These are phyloP conservation scores for Scolopax mira DNA, from an alignment of 2,113 vertebrate genomes.

Conservation along the genomic window DNA sequence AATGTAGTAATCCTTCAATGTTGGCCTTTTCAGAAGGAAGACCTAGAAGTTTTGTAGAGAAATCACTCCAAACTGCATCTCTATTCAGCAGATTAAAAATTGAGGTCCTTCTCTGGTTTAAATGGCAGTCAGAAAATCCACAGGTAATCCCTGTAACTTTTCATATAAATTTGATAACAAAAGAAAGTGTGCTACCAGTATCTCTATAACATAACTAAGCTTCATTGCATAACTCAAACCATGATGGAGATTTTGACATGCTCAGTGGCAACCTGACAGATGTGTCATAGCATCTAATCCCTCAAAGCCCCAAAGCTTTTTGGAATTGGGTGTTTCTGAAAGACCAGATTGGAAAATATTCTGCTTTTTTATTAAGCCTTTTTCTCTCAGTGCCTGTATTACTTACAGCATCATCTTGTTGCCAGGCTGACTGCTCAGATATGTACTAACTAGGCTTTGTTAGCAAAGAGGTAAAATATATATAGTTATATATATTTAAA, in stretches of 20 bases:
- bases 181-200: slow-evolving; percentile 16
- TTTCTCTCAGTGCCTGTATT: slow-evolving; percentile 6
- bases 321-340: slow-evolving; percentile 69
- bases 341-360: slow-evolving; percentile 63
- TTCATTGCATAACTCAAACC: slow-evolving; percentile 46
- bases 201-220: slow-evolving; percentile 35
- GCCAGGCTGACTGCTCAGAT: background rate
- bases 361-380: slow-evolving; percentile 52
- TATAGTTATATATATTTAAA: background rate
- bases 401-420: background rate
- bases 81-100: slow-evolving; percentile 21
- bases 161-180: slow-evolving; percentile 53
- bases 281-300: slow-evolving; percentile 71
- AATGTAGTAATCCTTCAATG: background rate
- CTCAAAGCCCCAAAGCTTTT: slow-evolving; percentile 64
- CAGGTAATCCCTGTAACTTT: slow-evolving; percentile 60
- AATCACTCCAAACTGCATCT: background rate
- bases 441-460: background rate
- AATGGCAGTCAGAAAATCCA: slow-evolving; percentile 46
- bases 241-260: slow-evolving; percentile 68
- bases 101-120: slow-evolving; percentile 16
- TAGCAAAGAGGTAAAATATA: background rate
- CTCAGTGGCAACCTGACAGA: slow-evolving; percentile 70
- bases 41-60: background rate
- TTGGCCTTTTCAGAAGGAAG: background rate